Percentiles rank a stretch among this genome's conserved stretches.
These are phyloP conservation scores for Tetropium fuscum DNA, from an alignment of 2,888 invertebrate species.

Conservation along the genomic window DNA sequence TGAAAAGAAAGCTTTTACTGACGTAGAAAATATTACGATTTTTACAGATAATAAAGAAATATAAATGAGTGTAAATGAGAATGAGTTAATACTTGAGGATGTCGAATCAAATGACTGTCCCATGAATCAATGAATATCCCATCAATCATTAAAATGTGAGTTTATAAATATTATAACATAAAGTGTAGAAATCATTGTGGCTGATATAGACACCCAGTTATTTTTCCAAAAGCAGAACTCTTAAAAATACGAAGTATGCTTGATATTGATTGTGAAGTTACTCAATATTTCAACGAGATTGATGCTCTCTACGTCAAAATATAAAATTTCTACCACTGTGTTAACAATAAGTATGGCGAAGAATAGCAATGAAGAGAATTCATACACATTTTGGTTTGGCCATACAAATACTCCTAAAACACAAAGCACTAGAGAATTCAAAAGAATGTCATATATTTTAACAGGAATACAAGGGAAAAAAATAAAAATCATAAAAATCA, in stretches of 20 bases:
- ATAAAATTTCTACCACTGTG: background rate
- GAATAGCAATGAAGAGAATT: background rate
- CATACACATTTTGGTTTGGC: conserved; percentile 1
- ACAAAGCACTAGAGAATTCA: background rate
- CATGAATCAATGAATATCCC: background rate
- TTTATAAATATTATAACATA: background rate
- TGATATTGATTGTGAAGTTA: conserved; percentile 9
- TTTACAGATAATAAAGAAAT: background rate
- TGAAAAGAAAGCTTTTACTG: background rate
- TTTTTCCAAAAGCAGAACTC: background rate
- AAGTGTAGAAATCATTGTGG: background rate
- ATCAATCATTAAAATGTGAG: background rate
- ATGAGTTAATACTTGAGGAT: background rate
- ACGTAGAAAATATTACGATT: background rate
- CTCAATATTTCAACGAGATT: background rate
- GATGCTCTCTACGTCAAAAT: background rate
- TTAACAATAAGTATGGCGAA: background rate
- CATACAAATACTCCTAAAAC: background rate
- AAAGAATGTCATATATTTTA: conserved; percentile 3
- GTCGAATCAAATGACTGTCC: background rate
- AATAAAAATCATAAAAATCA: conserved; percentile 1
- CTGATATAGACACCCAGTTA: conserved; percentile 3
- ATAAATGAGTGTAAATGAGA: background rate
- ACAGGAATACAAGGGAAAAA: conserved; percentile 6
- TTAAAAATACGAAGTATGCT: conserved; percentile 1